Evolutionary conservation across 2,113 vertebrate genomes (phyloP), one percentile per base, ranked within the genome.

Genomic region (Sclerurus mexicanus): DNA sequence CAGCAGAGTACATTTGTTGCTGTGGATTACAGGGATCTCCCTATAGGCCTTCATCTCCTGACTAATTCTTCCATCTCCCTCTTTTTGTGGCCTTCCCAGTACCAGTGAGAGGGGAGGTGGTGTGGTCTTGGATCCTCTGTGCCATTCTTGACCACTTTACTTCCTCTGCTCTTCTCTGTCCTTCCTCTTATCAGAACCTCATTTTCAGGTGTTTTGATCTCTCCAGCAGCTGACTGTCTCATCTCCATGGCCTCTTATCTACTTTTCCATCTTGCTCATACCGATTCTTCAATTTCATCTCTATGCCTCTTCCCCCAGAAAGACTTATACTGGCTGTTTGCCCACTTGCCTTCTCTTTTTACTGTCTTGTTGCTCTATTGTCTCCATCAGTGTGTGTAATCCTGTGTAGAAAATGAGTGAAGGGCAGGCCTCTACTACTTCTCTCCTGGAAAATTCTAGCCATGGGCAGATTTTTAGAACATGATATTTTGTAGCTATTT

Each of bases 331-430:
- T 87, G 81, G 44, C 83, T 84, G 22, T 90, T 92, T 75, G 52
- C 72, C 83, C 47, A 27, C 56, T 95, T 52, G 46, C 25, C 40
- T 49, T 22, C 40, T 89, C 86, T 96, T 76, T 66, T 68, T 83
- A n/a, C 74, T 92, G 24, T 80, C 67, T 82, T 92, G 42, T 91
- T 90, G 49, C 66, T 95, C 69, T 47, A 33, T 83, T 85, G 67
- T 92, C 83, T 92, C 96, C 88, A 89, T 92, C 35, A 76, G 46
- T 66, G 49, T 94, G 72, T 94, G 64, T 79, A 89, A 49, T 64
- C 40, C 79, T 60, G 46, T 77, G 86, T 56, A 39, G 76, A 74
- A 81, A 64, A 90, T 86, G 59, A 80, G 28, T 72, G 76, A 94
- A 91, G 44, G 67, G 35, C 59, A 86, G 59, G 37, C 8, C 1